Percentiles rank a stretch among this genome's conserved stretches.
phyloP scores from a whole-genome alignment of 2,888 invertebrate species.

The Pantelozetes paolii region DNA sequence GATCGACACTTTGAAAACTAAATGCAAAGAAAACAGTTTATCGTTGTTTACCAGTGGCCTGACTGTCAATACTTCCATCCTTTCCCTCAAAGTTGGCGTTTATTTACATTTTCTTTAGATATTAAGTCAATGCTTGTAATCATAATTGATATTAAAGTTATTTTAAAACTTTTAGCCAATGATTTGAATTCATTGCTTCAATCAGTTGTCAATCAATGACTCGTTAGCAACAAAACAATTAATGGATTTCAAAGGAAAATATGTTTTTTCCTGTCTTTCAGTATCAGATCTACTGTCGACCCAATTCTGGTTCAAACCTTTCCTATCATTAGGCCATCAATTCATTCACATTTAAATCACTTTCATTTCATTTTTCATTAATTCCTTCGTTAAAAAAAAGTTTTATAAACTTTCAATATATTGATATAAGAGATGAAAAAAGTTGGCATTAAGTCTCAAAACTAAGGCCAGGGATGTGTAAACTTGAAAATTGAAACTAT shows the following conservation, averaged over 20 bases:
- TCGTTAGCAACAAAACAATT: constrained; percentile 22
- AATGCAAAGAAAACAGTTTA: too few relatives aligned
- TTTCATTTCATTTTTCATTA: too few relatives aligned
- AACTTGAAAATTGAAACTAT: too few relatives aligned
- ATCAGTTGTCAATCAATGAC: background rate
- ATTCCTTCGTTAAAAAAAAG: too few relatives aligned
- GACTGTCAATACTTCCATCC: too few relatives aligned
- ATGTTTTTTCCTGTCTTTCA: constrained; percentile 10
- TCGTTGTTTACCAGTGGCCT: too few relatives aligned
- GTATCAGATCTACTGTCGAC: background rate
- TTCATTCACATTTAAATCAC: background rate
- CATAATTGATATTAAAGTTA: constrained; percentile 14
- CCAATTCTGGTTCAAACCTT: background rate
- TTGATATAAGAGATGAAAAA: too few relatives aligned
- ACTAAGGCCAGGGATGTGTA: too few relatives aligned
- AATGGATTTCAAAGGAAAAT: background rate
- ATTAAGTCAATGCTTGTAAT: background rate
- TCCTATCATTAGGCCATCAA: background rate
- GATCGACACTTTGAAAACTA: too few relatives aligned
- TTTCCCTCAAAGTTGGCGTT: background rate
- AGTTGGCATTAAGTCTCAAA: too few relatives aligned
- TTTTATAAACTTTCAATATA: too few relatives aligned
- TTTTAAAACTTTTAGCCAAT: constrained; percentile 6
- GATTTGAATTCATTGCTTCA: background rate
- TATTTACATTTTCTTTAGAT: background rate